Conservation (phyloP, 2,113 vertebrate genomes). For the Australoheros scitulus region DNA sequence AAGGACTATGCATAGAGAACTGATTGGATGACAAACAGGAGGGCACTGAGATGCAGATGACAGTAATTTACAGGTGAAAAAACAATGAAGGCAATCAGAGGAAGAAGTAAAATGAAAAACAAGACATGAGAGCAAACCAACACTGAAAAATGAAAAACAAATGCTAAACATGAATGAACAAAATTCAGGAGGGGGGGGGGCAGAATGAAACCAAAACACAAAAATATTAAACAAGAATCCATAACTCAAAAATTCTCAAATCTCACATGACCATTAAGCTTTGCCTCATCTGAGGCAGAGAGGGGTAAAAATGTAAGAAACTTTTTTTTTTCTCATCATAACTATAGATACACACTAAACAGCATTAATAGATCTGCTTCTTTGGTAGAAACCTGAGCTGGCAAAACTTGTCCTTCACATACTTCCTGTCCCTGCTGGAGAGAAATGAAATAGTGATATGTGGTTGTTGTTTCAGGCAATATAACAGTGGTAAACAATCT, state of each 20-base stretch:
- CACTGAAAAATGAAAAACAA: background rate
- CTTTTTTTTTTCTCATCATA: background rate
- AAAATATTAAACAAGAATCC: too few relatives aligned
- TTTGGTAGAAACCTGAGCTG: background rate
- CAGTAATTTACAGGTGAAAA: background rate
- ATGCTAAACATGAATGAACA: background rate
- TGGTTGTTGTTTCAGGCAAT: constrained; percentile 47
- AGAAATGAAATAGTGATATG: constrained; percentile 51
- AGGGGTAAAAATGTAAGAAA: background rate
- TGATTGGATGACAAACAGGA: background rate
- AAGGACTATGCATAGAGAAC: background rate
- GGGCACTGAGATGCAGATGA: background rate
- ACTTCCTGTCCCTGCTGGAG: constrained; percentile 51
- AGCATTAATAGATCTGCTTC: background rate
- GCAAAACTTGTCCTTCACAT: constrained; percentile 29
- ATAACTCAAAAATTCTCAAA: too few relatives aligned
- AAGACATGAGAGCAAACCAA: background rate
- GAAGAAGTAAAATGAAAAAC: background rate
- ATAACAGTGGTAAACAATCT: constrained; percentile 40
- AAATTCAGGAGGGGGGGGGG: background rate
- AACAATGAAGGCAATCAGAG: background rate
- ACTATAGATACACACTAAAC: background rate
- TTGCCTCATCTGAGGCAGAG: background rate
- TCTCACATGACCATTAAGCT: background rate
- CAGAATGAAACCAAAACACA: background rate